phyloP scores from a whole-genome alignment of 2,888 invertebrate genomes.

The Andrena flavipes region DNA sequence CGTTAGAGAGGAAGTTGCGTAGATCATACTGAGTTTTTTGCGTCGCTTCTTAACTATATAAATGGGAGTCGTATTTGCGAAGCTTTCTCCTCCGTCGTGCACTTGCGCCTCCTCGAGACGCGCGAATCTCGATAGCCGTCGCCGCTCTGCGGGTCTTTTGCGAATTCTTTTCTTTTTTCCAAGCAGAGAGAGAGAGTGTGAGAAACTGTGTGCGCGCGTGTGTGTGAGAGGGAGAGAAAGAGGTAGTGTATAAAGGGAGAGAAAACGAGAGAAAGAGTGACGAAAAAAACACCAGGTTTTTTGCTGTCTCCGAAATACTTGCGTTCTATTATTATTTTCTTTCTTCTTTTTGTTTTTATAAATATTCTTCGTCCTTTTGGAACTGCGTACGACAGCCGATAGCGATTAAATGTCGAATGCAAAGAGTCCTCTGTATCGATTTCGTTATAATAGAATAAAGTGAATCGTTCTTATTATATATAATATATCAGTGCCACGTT shows the following conservation, averaged over 20 bases:
- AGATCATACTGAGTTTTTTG: slow-evolving; percentile 39
- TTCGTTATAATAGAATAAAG: slow-evolving; percentile 57
- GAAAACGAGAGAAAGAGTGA: slow-evolving; percentile 1
- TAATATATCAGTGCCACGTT: slow-evolving; percentile 42
- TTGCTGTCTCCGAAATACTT: slow-evolving; percentile 41
- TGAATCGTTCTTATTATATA: slow-evolving; percentile 53
- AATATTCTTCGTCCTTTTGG: slow-evolving; percentile 45
- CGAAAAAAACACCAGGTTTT: slow-evolving; percentile 13
- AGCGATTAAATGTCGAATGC: slow-evolving; percentile 39
- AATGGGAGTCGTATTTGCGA: slow-evolving; percentile 2
- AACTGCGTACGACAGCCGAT: slow-evolving; percentile 42
- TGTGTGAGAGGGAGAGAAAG: neutral
- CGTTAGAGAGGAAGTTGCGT: slow-evolving; percentile 26
- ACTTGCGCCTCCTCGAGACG: slow-evolving; percentile 29
- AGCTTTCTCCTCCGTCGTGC: slow-evolving; percentile 12
- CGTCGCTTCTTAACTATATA: slow-evolving; percentile 41
- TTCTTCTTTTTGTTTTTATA: slow-evolving; percentile 25
- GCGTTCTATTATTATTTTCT: slow-evolving; percentile 36
- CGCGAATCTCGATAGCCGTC: slow-evolving; percentile 26
- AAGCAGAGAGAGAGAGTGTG: slow-evolving; percentile 8
- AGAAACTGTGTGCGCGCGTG: neutral
- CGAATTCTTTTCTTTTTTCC: slow-evolving; percentile 17
- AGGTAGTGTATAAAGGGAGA: neutral
- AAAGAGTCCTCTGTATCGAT: slow-evolving; percentile 50
- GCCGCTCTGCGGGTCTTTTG: slow-evolving; percentile 26